A percentile compares a stretch with the other conserved stretches of the same genome.
phyloP scores from a whole-genome alignment of 2,888 invertebrate species.

The Germaria angustata region DNA sequence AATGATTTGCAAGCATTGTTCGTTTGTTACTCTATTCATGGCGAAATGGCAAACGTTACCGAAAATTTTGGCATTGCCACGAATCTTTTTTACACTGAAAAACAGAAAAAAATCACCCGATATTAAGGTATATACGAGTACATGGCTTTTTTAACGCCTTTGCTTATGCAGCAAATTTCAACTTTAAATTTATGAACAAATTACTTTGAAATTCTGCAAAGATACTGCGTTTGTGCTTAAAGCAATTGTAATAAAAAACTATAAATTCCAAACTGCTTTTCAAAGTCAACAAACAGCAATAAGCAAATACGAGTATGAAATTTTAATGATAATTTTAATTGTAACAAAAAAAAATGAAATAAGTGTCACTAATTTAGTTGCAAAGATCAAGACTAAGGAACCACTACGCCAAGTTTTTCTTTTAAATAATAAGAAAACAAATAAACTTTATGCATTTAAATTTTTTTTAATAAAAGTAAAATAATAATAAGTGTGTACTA shows the following conservation, averaged over 20 bases:
- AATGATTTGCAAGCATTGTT: too few relatives aligned
- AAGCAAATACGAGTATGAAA: constrained; percentile 12
- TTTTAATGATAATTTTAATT: constrained; percentile 55
- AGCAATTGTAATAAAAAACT: background rate
- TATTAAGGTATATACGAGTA: too few relatives aligned
- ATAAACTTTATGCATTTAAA: background rate
- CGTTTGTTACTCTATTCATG: too few relatives aligned
- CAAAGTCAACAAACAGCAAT: constrained; percentile 25
- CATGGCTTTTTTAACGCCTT: too few relatives aligned
- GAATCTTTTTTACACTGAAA: too few relatives aligned
- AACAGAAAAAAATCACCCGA: too few relatives aligned
- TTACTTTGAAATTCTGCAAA: constrained; percentile 14
- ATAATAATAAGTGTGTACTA: background rate
- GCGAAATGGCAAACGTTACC: too few relatives aligned
- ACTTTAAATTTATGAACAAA: background rate
- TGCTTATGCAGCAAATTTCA: too few relatives aligned
- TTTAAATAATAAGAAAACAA: constrained; percentile 11
- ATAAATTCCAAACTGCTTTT: constrained; percentile 34
- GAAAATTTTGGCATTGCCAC: too few relatives aligned
- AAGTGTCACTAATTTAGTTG: constrained; percentile 54
- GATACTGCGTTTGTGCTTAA: background rate
- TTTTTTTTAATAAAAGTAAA: background rate
- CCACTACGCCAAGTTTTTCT: constrained; percentile 16
- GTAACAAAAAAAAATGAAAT: constrained; percentile 42
- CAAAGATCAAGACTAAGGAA: constrained; percentile 63